Conservation (phyloP, 2,113 vertebrate species). For the Smithornis capensis region DNA sequence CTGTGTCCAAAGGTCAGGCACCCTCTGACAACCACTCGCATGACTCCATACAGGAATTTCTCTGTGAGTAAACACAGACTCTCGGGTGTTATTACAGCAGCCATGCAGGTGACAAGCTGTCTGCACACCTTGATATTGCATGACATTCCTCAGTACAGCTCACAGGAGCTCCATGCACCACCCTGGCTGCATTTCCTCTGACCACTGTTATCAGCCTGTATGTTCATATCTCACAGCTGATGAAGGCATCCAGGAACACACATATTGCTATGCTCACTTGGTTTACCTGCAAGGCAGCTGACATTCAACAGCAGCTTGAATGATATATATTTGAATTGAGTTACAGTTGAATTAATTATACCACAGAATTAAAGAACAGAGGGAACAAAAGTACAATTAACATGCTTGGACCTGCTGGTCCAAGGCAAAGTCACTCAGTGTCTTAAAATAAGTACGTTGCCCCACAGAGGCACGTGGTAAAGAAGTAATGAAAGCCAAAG, state of each 20-base stretch:
- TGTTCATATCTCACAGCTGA: neutral
- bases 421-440: neutral
- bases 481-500: neutral
- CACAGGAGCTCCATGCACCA: neutral
- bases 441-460: neutral
- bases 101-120: neutral
- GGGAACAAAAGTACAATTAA: neutral
- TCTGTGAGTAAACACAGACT: neutral
- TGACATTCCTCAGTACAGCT: neutral
- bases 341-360: too few species aligned
- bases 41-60: neutral
- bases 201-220: fast-evolving
- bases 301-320: neutral
- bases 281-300: neutral
- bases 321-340: too few species aligned
- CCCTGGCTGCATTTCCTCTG: neutral
- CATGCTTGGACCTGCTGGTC: neutral
- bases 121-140: neutral
- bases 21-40: neutral
- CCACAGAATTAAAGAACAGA: neutral
- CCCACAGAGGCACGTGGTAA: neutral
- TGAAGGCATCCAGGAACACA: neutral
- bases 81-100: neutral
- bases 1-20: conserved; percentile 4
- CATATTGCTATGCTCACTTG: fast-evolving